Base-by-base conservation (phyloP, 2,113 vertebrate genomes). In the Tragelaphus buxtoni region DNA sequence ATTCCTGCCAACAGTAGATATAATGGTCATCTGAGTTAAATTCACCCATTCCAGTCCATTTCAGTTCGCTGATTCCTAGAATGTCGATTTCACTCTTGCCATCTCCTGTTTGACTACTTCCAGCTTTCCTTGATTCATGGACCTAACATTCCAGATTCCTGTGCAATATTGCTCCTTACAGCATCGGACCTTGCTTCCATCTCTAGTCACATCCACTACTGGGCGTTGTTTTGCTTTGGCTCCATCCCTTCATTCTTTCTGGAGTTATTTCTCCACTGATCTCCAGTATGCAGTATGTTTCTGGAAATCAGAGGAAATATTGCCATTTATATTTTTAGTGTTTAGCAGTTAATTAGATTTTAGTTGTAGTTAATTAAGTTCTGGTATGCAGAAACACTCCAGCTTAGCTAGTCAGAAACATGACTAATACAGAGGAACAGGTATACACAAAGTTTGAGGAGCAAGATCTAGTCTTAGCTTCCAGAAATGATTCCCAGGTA, bases 371-470 rank as follows among this genome's bases (percentile, higher is more conserved):
- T 14, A 86, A 91, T 77, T 61, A 72, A 53, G 85, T 55, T 96
- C 92, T 87, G 83, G 63, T 60, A 80, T 65, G 82, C 22, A 74
- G 58, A 91, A 88, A 55, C n/a, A 85, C 30, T 58, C 18, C 65
- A 63, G 24, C n/a, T 93, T 94, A 79, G 49, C 49, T 81, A 80
- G 94, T 88, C 76, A 94, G 76, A 92, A 84, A 65, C 16, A 79
- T 32, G 35, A 42, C 22, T 42, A 84, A 47, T 74, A 84, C 8
- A 82, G 63, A 87, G 53, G 86, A 86, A 77, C 5, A 58, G 9
- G 13, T 56, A 26, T 26, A 45, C 26, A 45, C 3, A 42, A 5
- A 53, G 14, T 20, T 69, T 6, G 47, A 42, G 55, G 18, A 91
- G 16, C 12, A 65, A 92, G 45, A 63, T 13, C 53, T 60, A 49